These are phyloP conservation scores for Aleiodes leptofemur DNA, from an alignment of 2,888 invertebrate species.

Conservation along the genomic window DNA sequence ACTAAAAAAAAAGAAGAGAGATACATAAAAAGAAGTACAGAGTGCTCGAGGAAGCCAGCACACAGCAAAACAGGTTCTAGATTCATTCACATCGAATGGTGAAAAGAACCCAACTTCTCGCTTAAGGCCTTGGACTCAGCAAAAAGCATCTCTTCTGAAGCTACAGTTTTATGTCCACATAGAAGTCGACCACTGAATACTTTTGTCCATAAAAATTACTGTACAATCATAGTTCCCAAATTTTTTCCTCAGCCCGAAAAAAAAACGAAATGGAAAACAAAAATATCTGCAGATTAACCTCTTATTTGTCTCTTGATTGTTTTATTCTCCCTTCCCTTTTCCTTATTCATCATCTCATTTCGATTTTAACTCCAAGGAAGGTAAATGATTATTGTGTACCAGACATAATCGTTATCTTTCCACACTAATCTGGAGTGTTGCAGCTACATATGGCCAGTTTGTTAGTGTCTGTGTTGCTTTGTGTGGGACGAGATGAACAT, in stretches of 20 bases:
- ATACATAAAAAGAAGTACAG: slow-evolving; percentile 32
- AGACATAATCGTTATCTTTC: slow-evolving; percentile 41
- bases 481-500: slow-evolving; percentile 37
- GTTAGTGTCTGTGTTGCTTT: not conserved
- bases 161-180: slow-evolving; percentile 45
- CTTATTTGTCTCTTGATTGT: not conserved
- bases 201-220: slow-evolving; percentile 15
- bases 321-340: not conserved
- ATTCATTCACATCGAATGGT: slow-evolving; percentile 70
- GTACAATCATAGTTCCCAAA: not conserved
- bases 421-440: slow-evolving; percentile 32
- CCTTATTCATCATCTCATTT: not conserved
- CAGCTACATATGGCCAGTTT: slow-evolving; percentile 8
- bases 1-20: slow-evolving; percentile 39
- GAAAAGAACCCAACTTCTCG: slow-evolving; percentile 54
- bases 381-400: slow-evolving; percentile 28
- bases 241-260: no score
- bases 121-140: slow-evolving; percentile 64
- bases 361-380: slow-evolving; percentile 22
- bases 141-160: slow-evolving; percentile 62
- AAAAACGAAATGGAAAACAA: no score
- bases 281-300: not conserved
- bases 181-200: slow-evolving; percentile 11
- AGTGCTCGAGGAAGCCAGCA: slow-evolving; percentile 57
- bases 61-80: slow-evolving; percentile 70